Percentiles rank a stretch among this genome's conserved stretches.
These are phyloP conservation scores for Bolinopsis microptera DNA, from an alignment of 37 sponge, comb jelly and placozoan genomes.

Conservation along the genomic window DNA sequence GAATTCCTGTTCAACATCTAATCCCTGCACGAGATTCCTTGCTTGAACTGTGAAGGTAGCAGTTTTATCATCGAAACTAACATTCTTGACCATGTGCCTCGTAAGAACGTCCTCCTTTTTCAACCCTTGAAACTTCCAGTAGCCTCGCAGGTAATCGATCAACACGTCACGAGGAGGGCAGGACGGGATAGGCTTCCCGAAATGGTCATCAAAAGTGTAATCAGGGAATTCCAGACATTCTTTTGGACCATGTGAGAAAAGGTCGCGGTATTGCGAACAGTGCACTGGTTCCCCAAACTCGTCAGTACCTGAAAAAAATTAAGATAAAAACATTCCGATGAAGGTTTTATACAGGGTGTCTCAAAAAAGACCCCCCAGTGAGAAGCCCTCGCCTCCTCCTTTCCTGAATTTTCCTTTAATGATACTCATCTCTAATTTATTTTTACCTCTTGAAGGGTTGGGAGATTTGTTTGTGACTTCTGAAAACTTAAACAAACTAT, in stretches of 20 bases:
- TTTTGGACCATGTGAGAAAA: constrained; percentile 73
- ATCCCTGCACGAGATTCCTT: constrained; percentile 8
- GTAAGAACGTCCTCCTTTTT: constrained; percentile 62
- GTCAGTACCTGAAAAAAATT: constrained; percentile 61
- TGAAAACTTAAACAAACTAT: too few species aligned
- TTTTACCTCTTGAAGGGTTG: too few species aligned
- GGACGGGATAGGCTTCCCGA: constrained; percentile 69
- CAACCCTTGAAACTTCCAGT: not conserved
- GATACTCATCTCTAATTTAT: too few species aligned
- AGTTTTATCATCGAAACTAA: constrained; percentile 21
- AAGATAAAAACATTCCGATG: too few species aligned
- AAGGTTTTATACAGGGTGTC: too few species aligned
- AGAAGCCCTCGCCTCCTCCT: too few species aligned
- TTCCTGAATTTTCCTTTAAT: too few species aligned
- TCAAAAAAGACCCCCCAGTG: too few species aligned
- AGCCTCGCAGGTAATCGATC: constrained; percentile 67
- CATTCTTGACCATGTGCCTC: constrained; percentile 10
- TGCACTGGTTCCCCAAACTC: constrained; percentile 67
- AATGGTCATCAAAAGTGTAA: constrained; percentile 72
- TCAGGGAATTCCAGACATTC: constrained; percentile 70
- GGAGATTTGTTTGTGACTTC: too few species aligned
- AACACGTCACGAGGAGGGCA: constrained; percentile 70
- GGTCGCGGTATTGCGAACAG: constrained; percentile 66
- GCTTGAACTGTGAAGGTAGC: constrained; percentile 53
- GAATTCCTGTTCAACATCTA: constrained; percentile 47